Evolutionary conservation across 2,888 invertebrate species (phyloP).

Genomic region (Branchipolynoe longqiensis): DNA sequence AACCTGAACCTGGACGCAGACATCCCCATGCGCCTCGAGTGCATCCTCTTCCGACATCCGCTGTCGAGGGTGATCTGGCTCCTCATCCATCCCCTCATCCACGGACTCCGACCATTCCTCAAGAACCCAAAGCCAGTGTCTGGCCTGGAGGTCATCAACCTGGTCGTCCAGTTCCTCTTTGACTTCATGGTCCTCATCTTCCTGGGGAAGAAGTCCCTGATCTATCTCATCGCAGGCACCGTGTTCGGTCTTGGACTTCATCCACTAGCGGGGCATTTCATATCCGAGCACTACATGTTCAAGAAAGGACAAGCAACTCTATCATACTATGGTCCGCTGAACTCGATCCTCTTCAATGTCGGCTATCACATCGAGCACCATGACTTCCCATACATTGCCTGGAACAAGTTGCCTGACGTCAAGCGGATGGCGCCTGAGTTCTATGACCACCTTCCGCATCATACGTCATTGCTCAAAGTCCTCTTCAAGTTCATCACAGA

Average conservation of each 20-base stretch:
- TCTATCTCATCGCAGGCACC: constrained; percentile 78
- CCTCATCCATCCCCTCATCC: constrained; percentile 78
- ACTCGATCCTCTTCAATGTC: constrained; percentile 80
- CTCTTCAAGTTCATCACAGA: constrained; percentile 97
- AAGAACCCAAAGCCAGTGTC: constrained; percentile 79
- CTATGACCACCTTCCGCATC: constrained; percentile 95
- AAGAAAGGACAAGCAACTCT: constrained; percentile 79
- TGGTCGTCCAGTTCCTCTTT: constrained; percentile 73
- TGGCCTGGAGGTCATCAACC: constrained; percentile 78
- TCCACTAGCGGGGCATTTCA: constrained; percentile 81
- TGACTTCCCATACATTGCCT: constrained; percentile 82
- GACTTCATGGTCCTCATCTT: constrained; percentile 72
- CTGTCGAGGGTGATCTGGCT: constrained; percentile 81
- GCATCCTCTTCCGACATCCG: constrained; percentile 78
- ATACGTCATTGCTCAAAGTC: constrained; percentile 95
- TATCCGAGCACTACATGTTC: constrained; percentile 81
- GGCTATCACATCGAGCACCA: constrained; percentile 82
- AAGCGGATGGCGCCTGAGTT: constrained; percentile 90
- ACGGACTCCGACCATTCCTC: constrained; percentile 79
- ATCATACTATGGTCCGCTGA: constrained; percentile 82
- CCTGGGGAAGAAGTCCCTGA: constrained; percentile 76
- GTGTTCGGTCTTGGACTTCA: constrained; percentile 79
- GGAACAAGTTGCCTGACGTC: constrained; percentile 78
- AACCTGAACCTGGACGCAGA: constrained; percentile 81
- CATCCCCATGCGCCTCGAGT: constrained; percentile 80